A percentile compares a stretch with the other conserved stretches of the same genome.
phyloP scores from a whole-genome alignment of 2,888 invertebrate genomes.

The Heteromurus nitidus region DNA sequence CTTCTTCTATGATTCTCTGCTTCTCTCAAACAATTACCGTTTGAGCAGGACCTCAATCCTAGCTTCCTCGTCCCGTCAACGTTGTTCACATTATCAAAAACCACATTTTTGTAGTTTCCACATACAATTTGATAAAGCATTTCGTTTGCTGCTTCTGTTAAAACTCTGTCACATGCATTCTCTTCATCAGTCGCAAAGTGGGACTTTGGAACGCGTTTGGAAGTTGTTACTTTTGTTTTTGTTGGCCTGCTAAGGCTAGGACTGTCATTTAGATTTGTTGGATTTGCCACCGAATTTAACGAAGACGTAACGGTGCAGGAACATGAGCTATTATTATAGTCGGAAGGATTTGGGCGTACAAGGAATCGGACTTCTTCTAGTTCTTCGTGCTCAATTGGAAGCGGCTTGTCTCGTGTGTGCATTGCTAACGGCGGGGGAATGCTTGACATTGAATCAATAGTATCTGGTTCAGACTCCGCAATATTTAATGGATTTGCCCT shows the following conservation, averaged over 20 bases:
- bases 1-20: constrained; percentile 17
- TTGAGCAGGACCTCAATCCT: constrained; percentile 12
- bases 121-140: constrained; percentile 32
- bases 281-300: background rate
- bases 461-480: too few relatives aligned
- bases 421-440: too few relatives aligned
- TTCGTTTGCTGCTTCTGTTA: constrained; percentile 25
- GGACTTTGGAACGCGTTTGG: background rate
- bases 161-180: background rate
- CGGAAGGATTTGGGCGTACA: background rate
- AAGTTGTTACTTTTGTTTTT: too few relatives aligned
- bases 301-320: background rate
- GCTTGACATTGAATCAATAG: too few relatives aligned
- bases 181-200: background rate
- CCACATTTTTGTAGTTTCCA: constrained; percentile 25
- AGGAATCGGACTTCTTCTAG: background rate
- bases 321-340: background rate
- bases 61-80: constrained; percentile 17
- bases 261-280: background rate
- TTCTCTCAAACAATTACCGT: constrained; percentile 36
- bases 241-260: background rate
- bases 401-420: too few relatives aligned
- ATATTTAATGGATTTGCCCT: too few relatives aligned
- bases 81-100: constrained; percentile 18
- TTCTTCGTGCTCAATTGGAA: too few relatives aligned